Base-by-base conservation (phyloP, 2,113 vertebrate genomes). In the Cichladusa arquata region DNA sequence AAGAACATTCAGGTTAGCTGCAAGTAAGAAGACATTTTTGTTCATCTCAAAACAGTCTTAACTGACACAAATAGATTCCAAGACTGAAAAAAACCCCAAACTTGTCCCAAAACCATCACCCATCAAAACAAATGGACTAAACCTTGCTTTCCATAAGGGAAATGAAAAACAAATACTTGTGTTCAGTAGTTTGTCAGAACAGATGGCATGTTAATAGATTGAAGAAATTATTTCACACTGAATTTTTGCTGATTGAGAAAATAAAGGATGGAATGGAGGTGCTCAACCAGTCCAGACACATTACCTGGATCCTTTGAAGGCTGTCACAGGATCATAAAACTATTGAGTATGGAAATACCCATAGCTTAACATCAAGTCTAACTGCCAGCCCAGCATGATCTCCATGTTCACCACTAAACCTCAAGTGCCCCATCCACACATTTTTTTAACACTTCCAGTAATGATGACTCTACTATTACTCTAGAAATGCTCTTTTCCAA, bases 191-290 rank as follows among this genome's bases (percentile, higher is more conserved):
- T 88, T 79, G 17, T 69, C 69, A 80, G 70, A 85, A 91, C 19
- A 62, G 40, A 64, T 45, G 42, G 34, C 28, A 69, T 36, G 82
- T 85, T 26, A 91, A 45, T 73, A 19, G 9, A 85, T 2, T 36
- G n/a, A 67, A 74, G 29, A 69, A 72, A 69, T 72, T 22, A 34
- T 82, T 88, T 85, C 47, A 78, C 26, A 77, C 23, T 8, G 4
- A 85, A 34, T 62, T 26, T 64, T 83, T 71, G 19, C n/a, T 51
- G 22, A 19, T 12, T 12, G 33, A 89, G 50, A 72, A 85, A 66
- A 58, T 12, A 50, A 0, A 1, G 31, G 44, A 18, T 14, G 28
- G 24, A 51, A n/a, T n/a, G 34, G 40, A 2, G 1, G 13, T 29
- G 26, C 25, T 79, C n/a, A 50, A 61, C 29, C 29, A 25, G 25